Conservation (phyloP, 2,113 vertebrate genomes). For the Kryptolebias marmoratus region DNA sequence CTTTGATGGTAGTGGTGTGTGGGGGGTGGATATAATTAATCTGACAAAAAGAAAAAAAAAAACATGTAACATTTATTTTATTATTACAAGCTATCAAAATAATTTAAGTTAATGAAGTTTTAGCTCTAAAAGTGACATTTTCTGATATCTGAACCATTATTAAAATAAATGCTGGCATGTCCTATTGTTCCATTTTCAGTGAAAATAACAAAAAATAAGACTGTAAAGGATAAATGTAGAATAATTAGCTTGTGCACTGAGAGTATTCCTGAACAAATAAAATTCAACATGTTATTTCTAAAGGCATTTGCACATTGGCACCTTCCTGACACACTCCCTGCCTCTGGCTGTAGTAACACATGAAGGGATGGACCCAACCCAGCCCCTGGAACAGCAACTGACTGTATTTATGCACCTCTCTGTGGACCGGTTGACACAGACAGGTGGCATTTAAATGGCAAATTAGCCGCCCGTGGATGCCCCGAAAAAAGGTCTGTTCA, state of each 20-base stretch:
- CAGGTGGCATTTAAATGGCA: constrained; percentile 60
- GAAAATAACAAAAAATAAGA: background rate
- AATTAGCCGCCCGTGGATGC: constrained; percentile 47
- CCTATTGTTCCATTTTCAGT: background rate
- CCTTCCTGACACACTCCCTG: constrained; percentile 28
- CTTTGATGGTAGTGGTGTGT: no score
- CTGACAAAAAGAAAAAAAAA: no score
- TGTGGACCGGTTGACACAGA: constrained; percentile 59
- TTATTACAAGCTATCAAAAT: no score
- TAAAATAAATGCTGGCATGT: no score
- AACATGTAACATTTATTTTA: no score
- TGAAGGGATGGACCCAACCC: constrained; percentile 45
- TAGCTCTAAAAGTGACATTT: no score
- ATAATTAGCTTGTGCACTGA: constrained; percentile 9
- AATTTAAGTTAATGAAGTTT: no score
- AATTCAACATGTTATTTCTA: constrained; percentile 35
- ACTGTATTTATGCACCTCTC: constrained; percentile 47
- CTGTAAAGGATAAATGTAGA: background rate
- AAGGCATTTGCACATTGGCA: constrained; percentile 28
- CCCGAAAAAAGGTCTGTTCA: constrained; percentile 51
- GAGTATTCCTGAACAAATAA: constrained; percentile 30
- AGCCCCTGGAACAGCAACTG: constrained; percentile 41
- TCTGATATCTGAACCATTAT: no score
- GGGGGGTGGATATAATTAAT: no score
- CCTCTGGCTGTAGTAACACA: constrained; percentile 30